Evolutionary conservation across 2,797 vertebrate genomes (phyloP).

Genomic region (Miichthys miiuy): DNA sequence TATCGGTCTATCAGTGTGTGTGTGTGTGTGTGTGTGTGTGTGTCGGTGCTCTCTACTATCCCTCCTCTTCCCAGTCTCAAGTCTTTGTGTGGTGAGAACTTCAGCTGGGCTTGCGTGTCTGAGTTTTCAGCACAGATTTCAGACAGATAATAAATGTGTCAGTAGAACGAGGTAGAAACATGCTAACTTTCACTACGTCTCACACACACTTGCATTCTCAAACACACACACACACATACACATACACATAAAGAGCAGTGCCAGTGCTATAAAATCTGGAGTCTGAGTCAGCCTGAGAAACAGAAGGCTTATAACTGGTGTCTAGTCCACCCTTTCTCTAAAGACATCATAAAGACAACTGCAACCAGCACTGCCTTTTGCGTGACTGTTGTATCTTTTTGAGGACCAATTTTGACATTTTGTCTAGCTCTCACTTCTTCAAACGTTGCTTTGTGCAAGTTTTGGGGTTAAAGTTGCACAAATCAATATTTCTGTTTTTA

Average conservation of each 20-base stretch:
- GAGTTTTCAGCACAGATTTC: constrained; percentile 52
- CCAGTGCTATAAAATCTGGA: constrained; percentile 52
- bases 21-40: neutral
- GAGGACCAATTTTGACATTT: constrained; percentile 19
- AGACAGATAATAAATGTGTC: constrained; percentile 66
- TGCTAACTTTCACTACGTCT: constrained; percentile 44
- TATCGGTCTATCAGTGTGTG: neutral
- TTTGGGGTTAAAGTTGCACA: neutral
- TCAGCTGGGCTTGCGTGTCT: constrained; percentile 36
- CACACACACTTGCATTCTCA: constrained; percentile 15
- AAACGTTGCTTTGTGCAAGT: neutral
- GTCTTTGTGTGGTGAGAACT: constrained; percentile 39
- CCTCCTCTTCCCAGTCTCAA: neutral
- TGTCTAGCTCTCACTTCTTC: neutral
- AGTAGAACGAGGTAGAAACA: constrained; percentile 42
- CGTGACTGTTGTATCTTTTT: constrained; percentile 20
- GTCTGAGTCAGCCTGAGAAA: constrained; percentile 59
- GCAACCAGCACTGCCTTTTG: constrained; percentile 14
- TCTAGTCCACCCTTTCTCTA: constrained; percentile 57
- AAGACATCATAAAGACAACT: constrained; percentile 55
- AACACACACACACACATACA: constrained; percentile 26
- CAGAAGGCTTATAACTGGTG: constrained; percentile 54
- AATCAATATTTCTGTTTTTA: neutral
- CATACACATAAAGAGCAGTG: constrained; percentile 34
- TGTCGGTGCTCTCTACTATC: neutral